Conservation (phyloP, 1,140 invertebrate genomes). For the Eurosta solidaginis region DNA sequence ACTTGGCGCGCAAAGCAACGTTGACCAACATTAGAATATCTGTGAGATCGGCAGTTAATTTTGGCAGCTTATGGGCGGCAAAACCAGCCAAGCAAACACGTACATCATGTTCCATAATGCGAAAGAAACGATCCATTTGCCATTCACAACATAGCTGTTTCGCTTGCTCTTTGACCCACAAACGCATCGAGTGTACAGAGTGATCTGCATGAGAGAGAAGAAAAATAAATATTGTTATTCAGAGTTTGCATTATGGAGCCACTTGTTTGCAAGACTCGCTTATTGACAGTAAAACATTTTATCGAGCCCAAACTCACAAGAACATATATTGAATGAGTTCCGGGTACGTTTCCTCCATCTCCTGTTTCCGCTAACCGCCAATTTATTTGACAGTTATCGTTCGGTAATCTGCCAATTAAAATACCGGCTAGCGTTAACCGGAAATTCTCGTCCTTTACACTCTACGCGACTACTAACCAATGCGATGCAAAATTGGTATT, state of each 20-base stretch:
- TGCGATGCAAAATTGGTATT: conserved; percentile 76
- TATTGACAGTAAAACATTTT: too few species aligned
- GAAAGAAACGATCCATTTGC: conserved; percentile 73
- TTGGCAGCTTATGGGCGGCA: conserved; percentile 67
- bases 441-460: too few species aligned
- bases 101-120: conserved; percentile 67
- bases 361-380: too few species aligned
- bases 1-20: conserved; percentile 75
- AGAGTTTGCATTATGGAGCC: too few species aligned
- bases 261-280: too few species aligned
- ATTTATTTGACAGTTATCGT: too few species aligned
- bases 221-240: not conserved
- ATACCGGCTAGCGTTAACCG: too few species aligned
- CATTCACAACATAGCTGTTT: conserved; percentile 73
- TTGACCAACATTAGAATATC: conserved; percentile 67
- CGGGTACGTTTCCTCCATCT: too few species aligned
- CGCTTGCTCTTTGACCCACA: conserved; percentile 74
- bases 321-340: too few species aligned
- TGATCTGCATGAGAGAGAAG: conserved; percentile 65
- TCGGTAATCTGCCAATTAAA: too few species aligned
- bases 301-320: too few species aligned
- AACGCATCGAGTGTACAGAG: conserved; percentile 73
- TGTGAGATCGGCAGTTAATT: conserved; percentile 58
- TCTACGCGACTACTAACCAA: conserved; percentile 60
- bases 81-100: conserved; percentile 69